These are phyloP conservation scores for Halcyon malimbica DNA, from an alignment of 2,113 vertebrate genomes.

Conservation along the genomic window DNA sequence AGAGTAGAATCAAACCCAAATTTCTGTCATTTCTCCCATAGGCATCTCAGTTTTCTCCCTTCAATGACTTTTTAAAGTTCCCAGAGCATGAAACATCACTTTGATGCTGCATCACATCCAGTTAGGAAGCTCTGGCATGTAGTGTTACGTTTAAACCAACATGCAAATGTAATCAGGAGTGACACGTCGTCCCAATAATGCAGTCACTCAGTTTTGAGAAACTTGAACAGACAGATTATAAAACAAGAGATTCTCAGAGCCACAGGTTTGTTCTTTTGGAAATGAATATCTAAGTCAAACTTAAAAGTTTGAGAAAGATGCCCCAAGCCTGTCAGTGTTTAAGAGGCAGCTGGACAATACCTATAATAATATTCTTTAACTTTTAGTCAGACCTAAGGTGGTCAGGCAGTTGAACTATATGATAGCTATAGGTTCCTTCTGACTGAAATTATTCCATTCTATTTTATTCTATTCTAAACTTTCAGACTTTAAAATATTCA, in stretches of 20 bases:
- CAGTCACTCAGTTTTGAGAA: conserved; percentile 49
- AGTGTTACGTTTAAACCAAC: conserved; percentile 53
- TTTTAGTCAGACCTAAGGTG: not conserved
- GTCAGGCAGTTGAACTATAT: not conserved
- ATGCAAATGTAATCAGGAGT: conserved; percentile 60
- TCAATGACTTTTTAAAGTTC: conserved; percentile 47
- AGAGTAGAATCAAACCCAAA: not conserved
- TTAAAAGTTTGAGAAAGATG: not conserved
- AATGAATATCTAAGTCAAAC: not conserved
- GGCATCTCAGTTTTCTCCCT: conserved; percentile 50
- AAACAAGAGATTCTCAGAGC: not conserved
- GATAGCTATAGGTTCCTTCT: not conserved
- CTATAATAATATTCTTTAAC: not conserved
- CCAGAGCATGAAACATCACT: conserved; percentile 69
- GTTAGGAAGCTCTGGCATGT: conserved; percentile 48
- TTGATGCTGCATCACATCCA: conserved; percentile 70
- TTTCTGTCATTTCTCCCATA: conserved; percentile 19
- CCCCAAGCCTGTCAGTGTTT: not conserved
- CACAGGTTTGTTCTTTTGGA: conserved; percentile 23
- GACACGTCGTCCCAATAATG: conserved; percentile 45
- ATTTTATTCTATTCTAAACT: not conserved
- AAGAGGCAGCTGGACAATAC: rapidly evolving
- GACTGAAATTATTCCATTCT: not conserved
- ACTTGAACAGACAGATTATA: conserved; percentile 26
- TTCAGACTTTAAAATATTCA: not conserved